Conservation (phyloP, 2,113 vertebrate species). For the Orcinus orca region DNA sequence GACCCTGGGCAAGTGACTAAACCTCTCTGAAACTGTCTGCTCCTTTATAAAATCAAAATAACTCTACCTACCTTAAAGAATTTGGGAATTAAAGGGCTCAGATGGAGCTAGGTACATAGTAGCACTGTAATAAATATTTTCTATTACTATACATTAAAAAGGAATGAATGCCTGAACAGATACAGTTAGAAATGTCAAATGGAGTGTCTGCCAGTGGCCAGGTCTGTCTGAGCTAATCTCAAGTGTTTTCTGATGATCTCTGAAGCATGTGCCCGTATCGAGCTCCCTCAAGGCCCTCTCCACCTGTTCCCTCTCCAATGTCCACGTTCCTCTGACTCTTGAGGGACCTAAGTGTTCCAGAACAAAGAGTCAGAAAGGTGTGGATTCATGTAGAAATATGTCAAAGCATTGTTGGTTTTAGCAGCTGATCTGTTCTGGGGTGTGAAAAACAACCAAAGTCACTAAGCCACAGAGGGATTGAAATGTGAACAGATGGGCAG, state of each 20-base stretch:
- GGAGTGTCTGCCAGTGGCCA: neutral
- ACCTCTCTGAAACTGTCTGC: neutral
- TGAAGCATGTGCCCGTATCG: neutral
- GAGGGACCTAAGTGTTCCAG: neutral
- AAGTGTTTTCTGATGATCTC: neutral
- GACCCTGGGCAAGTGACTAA: neutral
- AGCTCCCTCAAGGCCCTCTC: neutral
- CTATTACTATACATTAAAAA: neutral
- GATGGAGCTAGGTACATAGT: rapidly evolving
- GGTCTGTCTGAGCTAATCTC: neutral
- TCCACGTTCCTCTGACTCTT: neutral
- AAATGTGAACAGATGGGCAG: neutral
- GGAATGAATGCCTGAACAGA: neutral
- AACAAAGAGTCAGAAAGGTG: neutral
- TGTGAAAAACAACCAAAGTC: neutral
- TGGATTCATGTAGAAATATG: neutral
- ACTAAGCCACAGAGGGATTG: neutral
- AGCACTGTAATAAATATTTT: neutral
- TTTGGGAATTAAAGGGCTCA: neutral
- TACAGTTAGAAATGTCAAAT: neutral
- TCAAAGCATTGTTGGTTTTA: neutral
- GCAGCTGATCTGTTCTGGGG: neutral
- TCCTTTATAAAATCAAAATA: neutral
- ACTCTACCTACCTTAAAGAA: neutral
- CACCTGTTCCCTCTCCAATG: neutral